phyloP scores from a whole-genome alignment of 2,888 invertebrate genomes.

The Frankliniella intonsa region DNA sequence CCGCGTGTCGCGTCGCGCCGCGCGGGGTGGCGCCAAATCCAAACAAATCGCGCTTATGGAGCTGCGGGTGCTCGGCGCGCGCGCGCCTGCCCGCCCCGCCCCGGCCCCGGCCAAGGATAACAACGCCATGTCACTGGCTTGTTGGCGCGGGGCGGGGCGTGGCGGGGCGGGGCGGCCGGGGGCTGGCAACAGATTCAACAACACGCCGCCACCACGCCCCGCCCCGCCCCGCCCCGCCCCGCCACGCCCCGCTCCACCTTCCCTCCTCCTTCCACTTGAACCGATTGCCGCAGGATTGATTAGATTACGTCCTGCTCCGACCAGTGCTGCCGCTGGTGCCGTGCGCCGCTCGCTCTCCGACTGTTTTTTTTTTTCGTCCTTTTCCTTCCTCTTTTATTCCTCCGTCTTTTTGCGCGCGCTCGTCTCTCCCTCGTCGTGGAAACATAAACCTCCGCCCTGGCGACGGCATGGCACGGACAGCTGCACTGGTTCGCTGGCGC shows the following conservation, averaged over 20 bases:
- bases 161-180: background rate
- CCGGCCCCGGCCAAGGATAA: too few relatives aligned
- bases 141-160: background rate
- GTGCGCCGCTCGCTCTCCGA: background rate
- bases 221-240: background rate
- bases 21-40: background rate
- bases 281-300: constrained; percentile 20
- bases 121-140: background rate
- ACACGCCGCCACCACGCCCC: background rate
- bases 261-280: constrained; percentile 12
- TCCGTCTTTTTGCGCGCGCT: background rate
- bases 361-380: background rate
- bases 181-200: constrained; percentile 20
- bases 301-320: constrained; percentile 16
- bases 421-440: background rate
- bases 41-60: constrained; percentile 22
- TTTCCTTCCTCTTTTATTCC: background rate
- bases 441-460: background rate
- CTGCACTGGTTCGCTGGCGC: background rate
- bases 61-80: too few relatives aligned
- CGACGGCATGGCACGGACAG: background rate
- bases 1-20: too few relatives aligned
- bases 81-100: too few relatives aligned
- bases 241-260: background rate
- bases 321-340: constrained; percentile 16